Base-by-base conservation (phyloP, 2,888 invertebrate genomes). In the Micropterix aruncella region DNA sequence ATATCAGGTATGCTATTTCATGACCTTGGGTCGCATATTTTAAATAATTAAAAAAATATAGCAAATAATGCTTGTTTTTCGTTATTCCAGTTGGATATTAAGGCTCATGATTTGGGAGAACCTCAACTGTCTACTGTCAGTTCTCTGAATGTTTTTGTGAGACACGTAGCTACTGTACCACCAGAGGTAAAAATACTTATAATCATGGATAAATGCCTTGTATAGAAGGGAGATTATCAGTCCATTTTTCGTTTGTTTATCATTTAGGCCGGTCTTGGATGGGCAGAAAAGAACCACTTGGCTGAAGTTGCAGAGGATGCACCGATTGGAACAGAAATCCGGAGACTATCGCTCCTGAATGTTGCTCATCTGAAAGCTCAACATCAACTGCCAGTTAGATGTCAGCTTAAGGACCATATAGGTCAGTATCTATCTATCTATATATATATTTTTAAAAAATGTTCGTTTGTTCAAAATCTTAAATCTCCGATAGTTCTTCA, bases 31-130 rank as follows among this genome's bases (percentile, higher is more conserved):
- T 27, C 27, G 27, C 27, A 27, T 7, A 27, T 27, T 27, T 27
- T 12, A 27, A n/a, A n/a, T n/a, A n/a, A n/a, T n/a, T n/a, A n/a
- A n/a, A n/a, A n/a, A n/a, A n/a, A 47, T 15, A 15, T 19, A 16
- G 18, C 16, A 2, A 38, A 12, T 2, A 41, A 4, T 17, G 9
- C 36, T 4, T 14, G 36, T 15, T 2, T 47, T 54, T 42, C 38
- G 43, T 37, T 44, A 16, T 40, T 54, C 56, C 56, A 85, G 84
- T 77, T 91, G 49, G 88, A 90, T 54, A 81, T 93, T 0, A 75
- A 84, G 55, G 91, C 89, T 0, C 86, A 83, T 55, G 92, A 93
- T 56, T 75, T 88, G 58, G 92, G 88, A 1, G 88, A 86, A 38
- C 92, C 88, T 0, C 83, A 85, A 54, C 69, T 91, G 54, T 85